Evolutionary conservation across 1,140 invertebrate species (phyloP), one percentile per base, ranked within the genome.

Genomic region (Lasioglossum albipes): DNA sequence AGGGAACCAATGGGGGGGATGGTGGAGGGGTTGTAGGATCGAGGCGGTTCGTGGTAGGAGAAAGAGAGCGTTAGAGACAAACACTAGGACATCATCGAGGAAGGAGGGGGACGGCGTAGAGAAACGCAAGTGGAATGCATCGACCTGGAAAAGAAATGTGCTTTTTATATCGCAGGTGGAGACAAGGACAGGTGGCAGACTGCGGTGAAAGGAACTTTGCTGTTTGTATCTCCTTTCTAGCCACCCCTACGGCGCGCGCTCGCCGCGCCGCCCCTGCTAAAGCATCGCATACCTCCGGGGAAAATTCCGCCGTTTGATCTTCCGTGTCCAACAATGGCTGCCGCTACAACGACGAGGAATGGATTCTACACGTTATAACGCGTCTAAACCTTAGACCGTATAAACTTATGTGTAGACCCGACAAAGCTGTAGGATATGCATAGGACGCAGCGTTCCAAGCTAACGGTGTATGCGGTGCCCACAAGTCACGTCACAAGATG

Each of bases 301-400:
- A 67, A 78, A 87, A 87, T 86, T 86, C 86, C 78, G 64, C 66
- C 85, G 85, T 87, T 87, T 87, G 85, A 87, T 87, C 84, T 87
- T 81, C 79, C 84, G 27, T 83, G 85, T 86, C 78, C 74, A 59
- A 74, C 77, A 73, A 86, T 86, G 73, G 84, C 71, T 71, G 66
- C 78, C 64, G 79, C 61, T 52, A 41, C 41, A n/a, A 61, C 59
- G 62, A 70, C 66, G 59, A 20, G 62, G 76, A 62, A 41, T 66
- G 72, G 83, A 81, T 84, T 75, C 64, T 36, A 16, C 54, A 49
- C 75, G 59, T 84, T 62, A 75, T 84, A 64, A 70, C 70, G 82
- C 66, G 36, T 22, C 83, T 79, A 27, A 27, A 27, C 27, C 27
- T 27, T 27, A 27, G 27, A 27, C 27, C 27, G 27, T 27, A 27